Percentiles rank a stretch among this genome's conserved stretches.
These are phyloP conservation scores for Catalaphyllia jardinei DNA, from an alignment of 64 coral and sea anemone species.

Conservation along the genomic window DNA sequence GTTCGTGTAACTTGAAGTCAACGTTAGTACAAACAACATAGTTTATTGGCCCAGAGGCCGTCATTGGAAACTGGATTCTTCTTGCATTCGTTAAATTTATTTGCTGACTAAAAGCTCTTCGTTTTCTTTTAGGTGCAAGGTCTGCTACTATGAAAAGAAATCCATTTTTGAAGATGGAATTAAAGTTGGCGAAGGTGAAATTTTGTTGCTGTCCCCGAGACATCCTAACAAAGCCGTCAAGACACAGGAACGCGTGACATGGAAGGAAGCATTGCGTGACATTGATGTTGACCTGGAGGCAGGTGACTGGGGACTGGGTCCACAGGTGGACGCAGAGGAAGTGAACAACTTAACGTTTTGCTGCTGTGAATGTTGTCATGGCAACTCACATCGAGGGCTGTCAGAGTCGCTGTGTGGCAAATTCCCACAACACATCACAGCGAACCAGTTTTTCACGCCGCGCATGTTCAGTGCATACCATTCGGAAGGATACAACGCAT, in stretches of 20 bases:
- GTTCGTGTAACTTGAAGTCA: neutral
- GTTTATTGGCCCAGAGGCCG: no score
- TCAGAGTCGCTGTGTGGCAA: conserved; percentile 31
- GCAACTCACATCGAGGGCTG: conserved; percentile 23
- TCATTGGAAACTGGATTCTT: no score
- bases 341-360: conserved; percentile 62
- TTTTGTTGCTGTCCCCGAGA: conserved; percentile 17
- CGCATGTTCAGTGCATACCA: conserved; percentile 80
- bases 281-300: conserved; percentile 48
- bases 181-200: conserved; percentile 23
- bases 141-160: conserved; percentile 1
- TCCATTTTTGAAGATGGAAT: neutral
- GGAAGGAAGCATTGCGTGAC: conserved; percentile 58
- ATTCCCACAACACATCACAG: conserved; percentile 59
- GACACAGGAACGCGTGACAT: conserved; percentile 3
- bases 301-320: conserved; percentile 55
- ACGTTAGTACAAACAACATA: no score
- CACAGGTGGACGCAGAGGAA: conserved; percentile 42
- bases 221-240: neutral
- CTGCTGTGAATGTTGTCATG: conserved; percentile 75
- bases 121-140: neutral
- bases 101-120: neutral
- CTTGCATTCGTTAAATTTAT: neutral
- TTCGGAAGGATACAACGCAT: conserved; percentile 81
- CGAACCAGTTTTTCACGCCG: conserved; percentile 79